phyloP scores from a whole-genome alignment of 2,888 invertebrate species.

The Prosopocoilus inquinatus region DNA sequence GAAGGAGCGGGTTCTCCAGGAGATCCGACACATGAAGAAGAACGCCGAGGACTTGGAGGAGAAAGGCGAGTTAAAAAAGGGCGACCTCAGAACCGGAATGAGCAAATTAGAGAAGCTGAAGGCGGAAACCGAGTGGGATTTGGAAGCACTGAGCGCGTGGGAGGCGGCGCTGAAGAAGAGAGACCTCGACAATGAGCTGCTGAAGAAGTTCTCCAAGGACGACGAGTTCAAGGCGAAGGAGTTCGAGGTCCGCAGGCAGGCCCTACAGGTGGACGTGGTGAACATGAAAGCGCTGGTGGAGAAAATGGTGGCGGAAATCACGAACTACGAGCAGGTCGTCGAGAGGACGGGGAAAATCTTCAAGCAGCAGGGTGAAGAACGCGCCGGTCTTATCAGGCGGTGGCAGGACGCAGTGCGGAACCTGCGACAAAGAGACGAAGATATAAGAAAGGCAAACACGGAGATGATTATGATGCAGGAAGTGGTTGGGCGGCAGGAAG shows the following conservation, averaged over 20 bases:
- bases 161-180: slow-evolving; percentile 67
- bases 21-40: slow-evolving; percentile 53
- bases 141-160: slow-evolving; percentile 68
- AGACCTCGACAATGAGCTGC: slow-evolving; percentile 66
- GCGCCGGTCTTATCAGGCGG: slow-evolving; percentile 66
- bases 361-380: slow-evolving; percentile 61
- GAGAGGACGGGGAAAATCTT: slow-evolving; percentile 44
- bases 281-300: slow-evolving; percentile 49
- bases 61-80: slow-evolving; percentile 51
- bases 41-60: slow-evolving; percentile 51
- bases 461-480: slow-evolving; percentile 49
- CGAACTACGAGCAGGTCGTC: slow-evolving; percentile 54
- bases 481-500: slow-evolving; percentile 50
- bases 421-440: slow-evolving; percentile 66
- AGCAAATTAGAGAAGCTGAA: slow-evolving; percentile 65
- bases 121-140: slow-evolving; percentile 66
- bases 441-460: slow-evolving; percentile 57
- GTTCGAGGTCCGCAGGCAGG: slow-evolving; percentile 56
- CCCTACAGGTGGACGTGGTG: slow-evolving; percentile 52
- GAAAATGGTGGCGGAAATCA: slow-evolving; percentile 54
- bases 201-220: slow-evolving; percentile 69
- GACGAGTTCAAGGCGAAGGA: slow-evolving; percentile 67
- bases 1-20: slow-evolving; percentile 51
- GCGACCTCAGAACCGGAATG: slow-evolving; percentile 55
- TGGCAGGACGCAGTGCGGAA: slow-evolving; percentile 72